Base-by-base conservation (phyloP, 2,797 vertebrate genomes). In the Diglossa cyanea region DNA sequence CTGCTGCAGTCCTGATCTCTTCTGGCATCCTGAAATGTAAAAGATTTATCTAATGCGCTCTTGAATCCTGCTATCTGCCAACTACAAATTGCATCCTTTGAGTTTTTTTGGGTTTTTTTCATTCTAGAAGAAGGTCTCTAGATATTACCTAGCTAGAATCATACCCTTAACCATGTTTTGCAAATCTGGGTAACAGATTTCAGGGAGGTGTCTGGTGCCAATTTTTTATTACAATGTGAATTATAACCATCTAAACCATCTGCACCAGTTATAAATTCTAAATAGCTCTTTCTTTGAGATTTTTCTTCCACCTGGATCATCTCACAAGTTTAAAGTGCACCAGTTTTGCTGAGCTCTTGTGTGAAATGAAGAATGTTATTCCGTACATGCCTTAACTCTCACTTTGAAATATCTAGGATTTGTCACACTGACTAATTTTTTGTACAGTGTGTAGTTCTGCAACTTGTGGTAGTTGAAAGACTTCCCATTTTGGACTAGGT, bases 131-230 rank as follows among this genome's bases (percentile, higher is more conserved):
- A 72, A 78, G 24, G 17, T 82, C 5, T 86, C 61, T 91, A 88
- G 81, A 83, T 91, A 47, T 53, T 89, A 88, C 93, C 72, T 86
- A 55, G 72, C 33, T 78, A 78, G 54, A 86, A 55, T 79, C 57
- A 78, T 61, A 80, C 71, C 63, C 76, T 47, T 61, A 68, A 39
- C 45, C 33, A 55, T 68, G 25, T 50, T 76, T 92, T 91, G 12
- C 12, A 93, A 68, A 86, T 86, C 25, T 93, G 75, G 33, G 66
- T 68, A 91, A 74, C 81, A 95, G 81, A 94, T 92, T 95, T 96
- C 81, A 51, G 66, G 58, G 86, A 89, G 65, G 35, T 88, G 28
- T 24, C 42, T 94, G 68, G 61, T 91, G 90, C 90, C 86, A 94
- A 53, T 75, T 96, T 91, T 18, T 92, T 89, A 80, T 83, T 94